A percentile compares a stretch with the other conserved stretches of the same genome.
Evolutionary conservation across 2,113 vertebrate genomes (phyloP).

Genomic region (Sorex araneus): DNA sequence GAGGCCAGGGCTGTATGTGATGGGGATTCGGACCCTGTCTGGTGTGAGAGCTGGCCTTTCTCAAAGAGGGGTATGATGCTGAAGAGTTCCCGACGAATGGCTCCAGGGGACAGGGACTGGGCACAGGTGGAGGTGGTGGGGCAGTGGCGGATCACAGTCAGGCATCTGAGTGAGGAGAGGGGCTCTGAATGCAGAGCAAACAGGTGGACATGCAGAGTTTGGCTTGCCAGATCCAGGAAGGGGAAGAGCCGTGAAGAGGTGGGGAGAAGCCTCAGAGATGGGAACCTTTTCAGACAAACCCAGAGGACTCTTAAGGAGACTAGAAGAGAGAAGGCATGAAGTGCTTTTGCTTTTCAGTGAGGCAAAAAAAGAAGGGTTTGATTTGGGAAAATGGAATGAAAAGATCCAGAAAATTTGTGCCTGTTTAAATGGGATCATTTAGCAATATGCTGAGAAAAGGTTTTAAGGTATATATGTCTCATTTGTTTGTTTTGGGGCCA

Average conservation of each 20-base stretch:
- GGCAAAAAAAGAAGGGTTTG: background rate
- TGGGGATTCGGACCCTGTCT: too few relatives aligned
- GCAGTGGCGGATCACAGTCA: background rate
- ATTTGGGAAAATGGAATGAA: background rate
- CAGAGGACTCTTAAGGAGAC: background rate
- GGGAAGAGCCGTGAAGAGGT: background rate
- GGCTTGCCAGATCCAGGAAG: background rate
- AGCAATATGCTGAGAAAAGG: background rate
- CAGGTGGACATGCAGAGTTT: background rate
- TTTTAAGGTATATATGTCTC: background rate
- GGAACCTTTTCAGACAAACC: background rate
- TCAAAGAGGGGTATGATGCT: too few relatives aligned
- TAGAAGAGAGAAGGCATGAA: background rate
- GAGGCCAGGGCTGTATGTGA: too few relatives aligned
- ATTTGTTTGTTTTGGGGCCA: too few relatives aligned
- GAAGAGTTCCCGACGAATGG: too few relatives aligned
- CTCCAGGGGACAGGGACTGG: background rate
- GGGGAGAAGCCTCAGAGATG: background rate
- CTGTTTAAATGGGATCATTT: background rate
- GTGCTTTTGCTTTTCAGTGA: too few relatives aligned
- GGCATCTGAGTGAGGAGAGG: background rate
- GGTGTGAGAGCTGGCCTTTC: too few relatives aligned
- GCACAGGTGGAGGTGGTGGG: background rate
- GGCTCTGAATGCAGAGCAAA: background rate
- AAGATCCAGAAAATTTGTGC: background rate